phyloP scores from a whole-genome alignment of 2,797 vertebrate genomes.

The Onychomys leucogaster region DNA sequence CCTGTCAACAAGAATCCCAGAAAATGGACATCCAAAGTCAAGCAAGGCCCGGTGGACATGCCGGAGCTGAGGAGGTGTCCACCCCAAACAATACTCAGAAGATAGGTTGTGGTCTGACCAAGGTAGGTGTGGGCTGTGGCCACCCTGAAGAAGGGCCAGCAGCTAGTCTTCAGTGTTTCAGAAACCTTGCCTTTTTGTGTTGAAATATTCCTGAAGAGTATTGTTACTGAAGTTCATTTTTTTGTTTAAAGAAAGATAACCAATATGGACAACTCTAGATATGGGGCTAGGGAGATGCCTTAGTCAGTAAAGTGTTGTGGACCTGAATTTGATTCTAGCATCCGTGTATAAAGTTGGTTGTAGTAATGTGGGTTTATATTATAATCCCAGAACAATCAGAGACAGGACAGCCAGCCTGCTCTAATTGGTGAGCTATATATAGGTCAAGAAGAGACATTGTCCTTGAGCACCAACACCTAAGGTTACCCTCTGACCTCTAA shows the following conservation, averaged over 20 bases:
- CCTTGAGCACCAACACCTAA: background rate
- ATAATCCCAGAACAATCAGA: background rate
- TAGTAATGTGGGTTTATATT: background rate
- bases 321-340: background rate
- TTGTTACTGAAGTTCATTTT: background rate
- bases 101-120: background rate
- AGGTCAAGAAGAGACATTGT: background rate
- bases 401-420: no score
- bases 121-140: background rate
- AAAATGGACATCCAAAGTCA: background rate
- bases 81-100: accelerated
- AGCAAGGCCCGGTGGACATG: background rate
- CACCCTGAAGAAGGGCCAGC: background rate
- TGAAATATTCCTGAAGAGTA: background rate
- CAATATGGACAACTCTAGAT: background rate
- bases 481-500: background rate
- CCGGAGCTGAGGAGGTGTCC: no score
- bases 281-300: background rate
- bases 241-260: slow-evolving; percentile 21
- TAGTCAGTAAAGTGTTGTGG: background rate
- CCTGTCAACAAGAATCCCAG: background rate
- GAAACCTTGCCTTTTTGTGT: background rate
- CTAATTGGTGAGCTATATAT: background rate
- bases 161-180: background rate
- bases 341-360: background rate